Base-by-base conservation (phyloP, 2,888 invertebrate genomes). In the Melieria omissa region DNA sequence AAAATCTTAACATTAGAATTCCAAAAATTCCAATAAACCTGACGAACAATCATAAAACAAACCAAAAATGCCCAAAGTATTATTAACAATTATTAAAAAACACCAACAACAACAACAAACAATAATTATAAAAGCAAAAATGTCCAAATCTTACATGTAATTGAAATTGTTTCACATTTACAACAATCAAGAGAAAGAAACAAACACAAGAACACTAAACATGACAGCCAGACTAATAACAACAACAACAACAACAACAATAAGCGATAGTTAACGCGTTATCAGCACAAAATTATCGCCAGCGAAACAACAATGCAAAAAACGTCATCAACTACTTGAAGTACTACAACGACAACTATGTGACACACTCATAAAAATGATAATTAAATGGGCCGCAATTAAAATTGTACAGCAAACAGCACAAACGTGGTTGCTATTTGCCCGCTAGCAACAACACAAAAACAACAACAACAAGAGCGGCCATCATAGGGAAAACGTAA, bases 361-460 rank as follows among this genome's bases (percentile, higher is more conserved):
- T 14, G 14, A 58, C 14, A 58, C 14, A 58, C 58, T 58, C 46
- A 66, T 62, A 65, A 54, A 60, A 69, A 61, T 65, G 68, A 68
- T 69, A 71, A 70, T 68, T 63, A 71, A 71, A 70, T 57, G 61
- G 66, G 58, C 58, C 42, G 74, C 83, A 83, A 82, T 83, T 80
- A 81, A 82, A 80, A 80, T 76, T 78, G 78, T 76, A 74, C 65
- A 77, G 74, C 29, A 74, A 75, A 49, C 42, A 3, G 29, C 29
- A 3, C 29, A 29, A 29, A 29, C 3, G 29, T 29, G 3, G 29
- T 29, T 29, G 29, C 29, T 29, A 29, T 29, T 29, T 29, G 29
- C 29, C 29, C 2, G 29, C 29, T 29, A 29, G 29, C 29, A 29
- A 29, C 29, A 29, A 29, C 29, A 29, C 29, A 29, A 3, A 2